A percentile compares a stretch with the other conserved stretches of the same genome.
phyloP scores from a whole-genome alignment of 2,113 vertebrate genomes.

The Geococcyx californianus region DNA sequence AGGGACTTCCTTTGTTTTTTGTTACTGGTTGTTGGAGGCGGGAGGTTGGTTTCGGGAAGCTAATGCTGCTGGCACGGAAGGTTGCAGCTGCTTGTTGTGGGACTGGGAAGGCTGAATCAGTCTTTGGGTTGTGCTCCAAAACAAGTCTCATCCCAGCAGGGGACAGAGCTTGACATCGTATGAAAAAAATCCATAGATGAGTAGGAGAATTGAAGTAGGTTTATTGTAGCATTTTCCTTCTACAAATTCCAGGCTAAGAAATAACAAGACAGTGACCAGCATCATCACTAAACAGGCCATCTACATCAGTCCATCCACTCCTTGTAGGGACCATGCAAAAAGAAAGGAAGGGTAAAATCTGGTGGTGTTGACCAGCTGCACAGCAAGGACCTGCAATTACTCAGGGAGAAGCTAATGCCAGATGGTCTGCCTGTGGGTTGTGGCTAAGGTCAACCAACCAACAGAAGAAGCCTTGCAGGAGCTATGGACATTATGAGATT shows the following conservation, averaged over 20 bases:
- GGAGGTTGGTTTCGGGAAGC: not conserved
- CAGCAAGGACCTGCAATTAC: not conserved
- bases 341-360: not conserved
- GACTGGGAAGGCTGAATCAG: not conserved
- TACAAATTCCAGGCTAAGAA: not conserved
- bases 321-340: not conserved
- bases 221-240: not conserved
- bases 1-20: not conserved
- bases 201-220: not conserved
- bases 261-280: not conserved
- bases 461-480: not conserved
- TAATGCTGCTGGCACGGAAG: not conserved
- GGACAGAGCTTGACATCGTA: accelerated
- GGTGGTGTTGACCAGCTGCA: not conserved
- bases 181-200: not conserved
- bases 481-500: not conserved
- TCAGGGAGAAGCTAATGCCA: not conserved
- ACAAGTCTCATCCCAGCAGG: not conserved
- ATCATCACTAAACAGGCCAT: not conserved
- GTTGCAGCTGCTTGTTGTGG: not conserved
- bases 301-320: not conserved
- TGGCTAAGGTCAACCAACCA: not conserved
- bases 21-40: not conserved
- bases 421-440: not conserved
- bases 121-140: not conserved